Evolutionary conservation across 2,888 invertebrate species (phyloP).

Genomic region (Pharmacophagus antenor): DNA sequence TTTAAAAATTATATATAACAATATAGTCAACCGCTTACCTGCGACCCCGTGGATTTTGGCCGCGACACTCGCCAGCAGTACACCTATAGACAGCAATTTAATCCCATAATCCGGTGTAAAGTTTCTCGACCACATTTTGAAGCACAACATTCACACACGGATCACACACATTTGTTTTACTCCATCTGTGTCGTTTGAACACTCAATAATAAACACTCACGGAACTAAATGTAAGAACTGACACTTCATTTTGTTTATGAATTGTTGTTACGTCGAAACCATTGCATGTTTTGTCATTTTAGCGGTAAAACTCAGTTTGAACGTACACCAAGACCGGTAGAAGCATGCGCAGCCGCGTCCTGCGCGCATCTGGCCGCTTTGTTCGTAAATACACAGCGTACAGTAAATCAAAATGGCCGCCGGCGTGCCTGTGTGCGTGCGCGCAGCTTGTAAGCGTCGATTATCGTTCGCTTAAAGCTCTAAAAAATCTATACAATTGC

Average conservation of each 20-base stretch:
- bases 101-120: slow-evolving; percentile 85
- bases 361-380: slow-evolving; percentile 80
- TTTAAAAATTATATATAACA: slow-evolving; percentile 43
- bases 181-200: slow-evolving; percentile 70
- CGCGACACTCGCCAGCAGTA: slow-evolving; percentile 69
- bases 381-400: slow-evolving; percentile 79
- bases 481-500: slow-evolving; percentile 30
- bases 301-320: slow-evolving; percentile 76
- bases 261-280: slow-evolving; percentile 69
- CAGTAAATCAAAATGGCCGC: slow-evolving; percentile 81
- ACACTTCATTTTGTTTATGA: slow-evolving; percentile 80
- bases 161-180: slow-evolving; percentile 81
- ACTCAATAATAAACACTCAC: slow-evolving; percentile 75
- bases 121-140: slow-evolving; percentile 86
- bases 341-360: slow-evolving; percentile 79
- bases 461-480: slow-evolving; percentile 43
- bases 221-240: slow-evolving; percentile 77
- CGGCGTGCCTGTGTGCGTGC: slow-evolving; percentile 63
- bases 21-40: slow-evolving; percentile 73
- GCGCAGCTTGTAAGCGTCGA: slow-evolving; percentile 55
- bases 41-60: slow-evolving; percentile 77
- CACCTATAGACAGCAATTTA: slow-evolving; percentile 75
- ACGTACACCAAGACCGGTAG: slow-evolving; percentile 66
- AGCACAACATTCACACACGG: slow-evolving; percentile 81
- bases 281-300: slow-evolving; percentile 70